Evolutionary conservation across 2,888 invertebrate species (phyloP).

Genomic region (Idaea biselata): DNA sequence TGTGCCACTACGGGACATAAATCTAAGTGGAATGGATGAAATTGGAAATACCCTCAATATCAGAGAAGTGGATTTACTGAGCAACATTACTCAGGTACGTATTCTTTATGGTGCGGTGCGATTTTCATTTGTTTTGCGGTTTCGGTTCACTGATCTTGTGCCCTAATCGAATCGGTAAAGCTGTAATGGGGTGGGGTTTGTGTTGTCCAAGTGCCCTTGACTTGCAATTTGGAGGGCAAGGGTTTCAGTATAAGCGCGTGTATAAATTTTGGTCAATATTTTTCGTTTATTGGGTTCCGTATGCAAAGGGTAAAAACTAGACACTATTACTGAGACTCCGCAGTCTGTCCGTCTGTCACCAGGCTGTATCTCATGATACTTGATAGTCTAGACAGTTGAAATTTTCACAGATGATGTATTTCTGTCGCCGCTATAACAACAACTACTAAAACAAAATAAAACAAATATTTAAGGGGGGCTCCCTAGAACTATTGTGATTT

Average conservation of each 20-base stretch:
- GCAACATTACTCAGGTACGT: neutral
- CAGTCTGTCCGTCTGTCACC: too few relatives aligned
- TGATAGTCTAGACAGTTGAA: too few relatives aligned
- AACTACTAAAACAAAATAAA: too few relatives aligned
- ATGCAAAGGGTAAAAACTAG: too few relatives aligned
- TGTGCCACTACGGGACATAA: conserved; percentile 34
- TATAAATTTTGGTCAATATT: neutral
- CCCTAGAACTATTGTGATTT: too few relatives aligned
- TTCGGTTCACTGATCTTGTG: neutral
- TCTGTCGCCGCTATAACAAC: too few relatives aligned
- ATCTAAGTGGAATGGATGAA: conserved; percentile 26
- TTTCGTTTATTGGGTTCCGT: too few relatives aligned
- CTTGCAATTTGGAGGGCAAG: neutral
- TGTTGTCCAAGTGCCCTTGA: neutral
- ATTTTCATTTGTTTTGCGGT: neutral
- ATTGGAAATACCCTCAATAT: conserved; percentile 11
- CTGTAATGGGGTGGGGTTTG: neutral
- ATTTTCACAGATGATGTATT: too few relatives aligned
- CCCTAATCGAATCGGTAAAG: neutral
- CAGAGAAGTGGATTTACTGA: neutral
- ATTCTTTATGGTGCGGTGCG: neutral
- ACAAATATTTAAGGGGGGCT: too few relatives aligned
- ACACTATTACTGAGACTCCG: too few relatives aligned
- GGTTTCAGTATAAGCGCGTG: neutral
- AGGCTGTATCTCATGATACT: too few relatives aligned